These are phyloP conservation scores for Pristionchus fissidentatus DNA, from an alignment of 2,888 invertebrate species.

Conservation along the genomic window DNA sequence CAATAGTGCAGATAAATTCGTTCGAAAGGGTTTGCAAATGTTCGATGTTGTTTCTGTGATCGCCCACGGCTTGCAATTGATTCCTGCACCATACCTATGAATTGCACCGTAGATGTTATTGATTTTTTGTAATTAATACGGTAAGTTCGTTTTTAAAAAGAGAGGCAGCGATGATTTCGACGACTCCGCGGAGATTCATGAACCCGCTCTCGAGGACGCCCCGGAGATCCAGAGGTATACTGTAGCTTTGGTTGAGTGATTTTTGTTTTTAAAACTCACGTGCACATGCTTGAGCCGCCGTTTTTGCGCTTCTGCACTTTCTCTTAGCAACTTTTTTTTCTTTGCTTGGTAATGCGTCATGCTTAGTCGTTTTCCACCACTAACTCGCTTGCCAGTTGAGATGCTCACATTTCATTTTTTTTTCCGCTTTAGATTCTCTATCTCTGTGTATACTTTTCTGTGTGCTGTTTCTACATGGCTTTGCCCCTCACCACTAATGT, in stretches of 20 bases:
- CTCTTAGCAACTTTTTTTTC: background rate
- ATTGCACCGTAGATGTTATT: background rate
- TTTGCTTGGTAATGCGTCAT: background rate
- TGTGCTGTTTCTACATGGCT: too few relatives aligned
- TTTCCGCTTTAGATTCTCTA: background rate
- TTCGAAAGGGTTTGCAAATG: background rate
- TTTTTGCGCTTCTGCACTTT: background rate
- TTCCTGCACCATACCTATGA: conserved; percentile 19
- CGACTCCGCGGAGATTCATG: background rate
- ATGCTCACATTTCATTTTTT: background rate
- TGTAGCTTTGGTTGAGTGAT: background rate
- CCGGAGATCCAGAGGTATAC: background rate
- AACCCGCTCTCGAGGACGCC: background rate
- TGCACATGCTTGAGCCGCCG: too few relatives aligned
- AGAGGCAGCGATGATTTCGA: background rate
- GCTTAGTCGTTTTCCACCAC: too few relatives aligned
- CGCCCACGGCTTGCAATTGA: background rate
- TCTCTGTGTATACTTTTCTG: background rate
- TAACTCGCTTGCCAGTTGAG: too few relatives aligned
- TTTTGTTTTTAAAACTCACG: too few relatives aligned
- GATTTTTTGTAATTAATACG: too few relatives aligned
- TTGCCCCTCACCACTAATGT: too few relatives aligned
- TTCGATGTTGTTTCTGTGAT: background rate
- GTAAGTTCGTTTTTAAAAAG: background rate
- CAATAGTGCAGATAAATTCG: conserved; percentile 30